These are phyloP conservation scores for Embidobia sp. DNA, from an alignment of 2,888 invertebrate species.

Conservation along the genomic window DNA sequence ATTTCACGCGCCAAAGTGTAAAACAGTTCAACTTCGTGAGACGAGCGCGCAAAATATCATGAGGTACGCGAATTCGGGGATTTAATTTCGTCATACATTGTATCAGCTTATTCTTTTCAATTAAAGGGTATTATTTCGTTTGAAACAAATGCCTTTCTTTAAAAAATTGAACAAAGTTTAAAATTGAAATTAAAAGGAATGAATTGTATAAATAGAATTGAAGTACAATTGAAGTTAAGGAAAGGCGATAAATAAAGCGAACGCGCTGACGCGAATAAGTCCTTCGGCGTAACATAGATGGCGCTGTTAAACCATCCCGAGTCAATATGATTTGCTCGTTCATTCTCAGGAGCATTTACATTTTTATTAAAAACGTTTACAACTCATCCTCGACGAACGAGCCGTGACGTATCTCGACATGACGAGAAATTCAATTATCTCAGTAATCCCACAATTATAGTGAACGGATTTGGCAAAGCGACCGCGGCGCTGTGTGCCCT, in stretches of 20 bases:
- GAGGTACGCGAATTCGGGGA: conserved; percentile 22
- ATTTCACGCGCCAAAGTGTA: conserved; percentile 51
- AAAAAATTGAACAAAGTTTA: too few relatives aligned
- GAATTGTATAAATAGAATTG: too few relatives aligned
- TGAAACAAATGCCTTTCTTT: too few relatives aligned
- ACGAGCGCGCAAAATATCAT: conserved; percentile 53
- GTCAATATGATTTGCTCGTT: conserved; percentile 60
- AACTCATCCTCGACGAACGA: conserved; percentile 67
- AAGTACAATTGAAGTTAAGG: too few relatives aligned
- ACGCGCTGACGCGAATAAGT: too few relatives aligned
- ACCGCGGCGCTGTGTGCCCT: conserved; percentile 47
- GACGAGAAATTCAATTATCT: conserved; percentile 85
- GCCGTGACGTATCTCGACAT: conserved; percentile 60
- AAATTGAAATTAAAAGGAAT: too few relatives aligned
- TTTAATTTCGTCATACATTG: conserved; percentile 18
- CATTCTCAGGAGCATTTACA: conserved; percentile 67
- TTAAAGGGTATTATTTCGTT: too few relatives aligned
- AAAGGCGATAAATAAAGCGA: too few relatives aligned
- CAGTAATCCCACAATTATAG: conserved; percentile 83
- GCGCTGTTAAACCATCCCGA: conserved; percentile 32
- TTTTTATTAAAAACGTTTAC: conserved; percentile 73
- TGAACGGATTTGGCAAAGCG: conserved; percentile 67
- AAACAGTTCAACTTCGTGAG: conserved; percentile 45
- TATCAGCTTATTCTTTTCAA: too few relatives aligned
- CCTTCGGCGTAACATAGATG: conserved; percentile 21